Conservation (phyloP, 1,140 invertebrate genomes). For the Hylaeus anthracinus region DNA sequence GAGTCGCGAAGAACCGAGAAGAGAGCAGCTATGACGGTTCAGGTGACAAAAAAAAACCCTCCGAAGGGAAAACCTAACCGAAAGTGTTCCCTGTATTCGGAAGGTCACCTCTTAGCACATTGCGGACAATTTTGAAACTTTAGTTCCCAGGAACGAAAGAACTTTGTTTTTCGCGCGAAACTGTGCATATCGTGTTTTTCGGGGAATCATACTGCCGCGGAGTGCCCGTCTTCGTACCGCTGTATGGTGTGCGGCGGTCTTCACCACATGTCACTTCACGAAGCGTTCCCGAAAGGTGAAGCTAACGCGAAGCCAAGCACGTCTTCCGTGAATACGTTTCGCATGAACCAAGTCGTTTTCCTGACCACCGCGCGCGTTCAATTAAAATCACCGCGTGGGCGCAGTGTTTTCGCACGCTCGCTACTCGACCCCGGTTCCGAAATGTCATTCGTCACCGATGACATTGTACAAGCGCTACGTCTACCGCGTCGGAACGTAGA, state of each 20-base stretch:
- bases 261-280: neutral
- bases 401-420: no score
- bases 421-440: no score
- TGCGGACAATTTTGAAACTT: neutral
- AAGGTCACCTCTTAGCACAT: neutral
- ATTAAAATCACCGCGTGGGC: no score
- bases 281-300: neutral
- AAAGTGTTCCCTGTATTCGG: neutral
- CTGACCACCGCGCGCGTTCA: neutral
- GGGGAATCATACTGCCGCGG: neutral
- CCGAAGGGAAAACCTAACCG: neutral
- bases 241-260: neutral
- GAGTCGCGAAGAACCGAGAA: neutral
- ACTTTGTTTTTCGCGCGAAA: neutral
- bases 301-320: neutral
- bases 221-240: neutral
- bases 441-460: no score
- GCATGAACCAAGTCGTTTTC: neutral
- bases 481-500: no score
- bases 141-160: neutral
- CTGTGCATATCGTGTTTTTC: neutral
- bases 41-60: neutral
- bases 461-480: no score
- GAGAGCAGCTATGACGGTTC: neutral
- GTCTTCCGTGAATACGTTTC: neutral